phyloP scores from a whole-genome alignment of 2,113 vertebrate species.

The Daubentonia madagascariensis region DNA sequence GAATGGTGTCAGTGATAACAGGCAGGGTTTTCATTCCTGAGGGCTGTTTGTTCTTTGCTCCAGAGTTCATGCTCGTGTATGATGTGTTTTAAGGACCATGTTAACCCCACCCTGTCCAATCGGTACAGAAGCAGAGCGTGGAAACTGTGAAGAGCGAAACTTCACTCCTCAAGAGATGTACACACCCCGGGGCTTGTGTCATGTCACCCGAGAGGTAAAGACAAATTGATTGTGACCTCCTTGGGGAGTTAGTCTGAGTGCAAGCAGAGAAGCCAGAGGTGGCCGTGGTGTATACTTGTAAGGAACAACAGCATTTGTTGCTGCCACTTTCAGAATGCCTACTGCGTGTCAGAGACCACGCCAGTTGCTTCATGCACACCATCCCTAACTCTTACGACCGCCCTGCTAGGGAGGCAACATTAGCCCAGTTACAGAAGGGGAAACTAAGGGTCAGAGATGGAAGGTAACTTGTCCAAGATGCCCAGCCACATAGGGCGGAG shows the following conservation, averaged over 20 bases:
- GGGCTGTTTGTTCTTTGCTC: background rate
- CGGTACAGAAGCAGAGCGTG: background rate
- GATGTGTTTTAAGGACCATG: background rate
- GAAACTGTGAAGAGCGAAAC: background rate
- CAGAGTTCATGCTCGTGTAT: background rate
- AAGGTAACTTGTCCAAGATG: background rate
- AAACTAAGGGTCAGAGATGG: background rate
- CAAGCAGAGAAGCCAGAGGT: background rate
- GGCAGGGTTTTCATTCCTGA: background rate
- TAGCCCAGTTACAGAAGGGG: background rate
- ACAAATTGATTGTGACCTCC: background rate
- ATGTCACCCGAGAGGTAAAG: background rate
- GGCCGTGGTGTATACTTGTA: fast-evolving
- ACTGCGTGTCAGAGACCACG: background rate
- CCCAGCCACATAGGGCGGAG: background rate
- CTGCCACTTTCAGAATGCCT: background rate
- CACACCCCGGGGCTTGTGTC: too few species aligned
- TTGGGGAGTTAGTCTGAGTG: background rate
- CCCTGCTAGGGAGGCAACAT: background rate
- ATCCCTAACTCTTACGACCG: background rate
- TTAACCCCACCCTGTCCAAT: background rate
- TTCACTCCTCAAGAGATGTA: too few species aligned
- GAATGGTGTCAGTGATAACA: fast-evolving
- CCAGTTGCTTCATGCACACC: background rate
- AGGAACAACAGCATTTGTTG: background rate